Evolutionary conservation across 2,888 invertebrate genomes (phyloP).

Genomic region (Chelonus formosanus): DNA sequence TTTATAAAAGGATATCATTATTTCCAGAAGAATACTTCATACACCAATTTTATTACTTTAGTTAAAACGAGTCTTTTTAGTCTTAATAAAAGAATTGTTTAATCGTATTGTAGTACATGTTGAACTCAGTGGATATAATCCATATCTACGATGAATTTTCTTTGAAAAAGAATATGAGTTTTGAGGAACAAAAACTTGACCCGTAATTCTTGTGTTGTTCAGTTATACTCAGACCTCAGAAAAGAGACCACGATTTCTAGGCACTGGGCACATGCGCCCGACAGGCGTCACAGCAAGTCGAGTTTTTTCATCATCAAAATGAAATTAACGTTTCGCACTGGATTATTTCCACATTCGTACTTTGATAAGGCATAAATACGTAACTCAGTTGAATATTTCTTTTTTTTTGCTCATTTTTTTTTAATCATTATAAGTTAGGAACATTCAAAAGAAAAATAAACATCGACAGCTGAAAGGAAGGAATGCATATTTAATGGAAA

Average conservation of each 20-base stretch:
- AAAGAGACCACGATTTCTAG: neutral
- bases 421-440: no score
- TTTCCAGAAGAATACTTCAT: no score
- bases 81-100: neutral
- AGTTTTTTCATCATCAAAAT: constrained; percentile 24
- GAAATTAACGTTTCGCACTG: constrained; percentile 40
- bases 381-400: neutral
- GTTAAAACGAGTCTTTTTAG: neutral
- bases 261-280: constrained; percentile 21
- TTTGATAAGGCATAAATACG: constrained; percentile 4
- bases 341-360: constrained; percentile 35
- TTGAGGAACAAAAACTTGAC: constrained; percentile 26
- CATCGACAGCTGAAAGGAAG: no score
- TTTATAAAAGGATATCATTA: no score
- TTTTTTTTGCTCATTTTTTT: no score
- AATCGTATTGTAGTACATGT: constrained; percentile 3
- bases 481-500: no score
- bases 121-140: constrained; percentile 3
- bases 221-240: constrained; percentile 12
- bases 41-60: no score
- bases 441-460: no score
- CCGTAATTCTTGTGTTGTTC: constrained; percentile 27
- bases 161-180: neutral
- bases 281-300: constrained; percentile 26
- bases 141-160: constrained; percentile 7